A percentile compares a stretch with the other conserved stretches of the same genome.
These are phyloP conservation scores for Vanessa cardui DNA, from an alignment of 2,888 invertebrate genomes.

Conservation along the genomic window DNA sequence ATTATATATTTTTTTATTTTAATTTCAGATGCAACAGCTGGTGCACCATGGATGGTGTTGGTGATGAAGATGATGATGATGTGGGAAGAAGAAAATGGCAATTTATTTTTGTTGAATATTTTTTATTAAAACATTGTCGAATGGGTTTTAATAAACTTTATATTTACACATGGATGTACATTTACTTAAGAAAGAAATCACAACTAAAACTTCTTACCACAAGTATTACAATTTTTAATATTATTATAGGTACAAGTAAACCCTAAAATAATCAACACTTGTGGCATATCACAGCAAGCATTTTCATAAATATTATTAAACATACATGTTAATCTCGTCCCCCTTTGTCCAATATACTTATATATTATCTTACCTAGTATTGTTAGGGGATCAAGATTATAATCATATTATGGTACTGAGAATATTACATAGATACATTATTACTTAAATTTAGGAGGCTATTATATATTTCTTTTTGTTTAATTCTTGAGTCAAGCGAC, in stretches of 20 bases:
- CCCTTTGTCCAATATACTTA: conserved; percentile 10
- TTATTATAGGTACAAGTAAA: conserved; percentile 22
- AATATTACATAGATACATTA: conserved; percentile 11
- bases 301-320: conserved; percentile 43
- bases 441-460: conserved; percentile 9
- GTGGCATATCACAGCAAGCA: conserved; percentile 52
- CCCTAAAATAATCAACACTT: conserved; percentile 39
- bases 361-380: background rate
- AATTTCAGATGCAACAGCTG: background rate
- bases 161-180: conserved; percentile 45
- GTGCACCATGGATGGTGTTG: background rate
- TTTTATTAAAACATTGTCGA: conserved; percentile 23
- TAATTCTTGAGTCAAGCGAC: background rate
- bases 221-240: conserved; percentile 36
- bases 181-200: conserved; percentile 43
- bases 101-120: conserved; percentile 12
- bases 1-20: background rate
- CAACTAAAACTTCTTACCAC: conserved; percentile 45
- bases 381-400: conserved; percentile 5
- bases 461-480: conserved; percentile 4
- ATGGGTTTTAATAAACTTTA: conserved; percentile 37
- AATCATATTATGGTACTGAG: conserved; percentile 11
- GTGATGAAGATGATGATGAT: too few species aligned
- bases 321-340: conserved; percentile 11
- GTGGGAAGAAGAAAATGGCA: background rate